These are phyloP conservation scores for Nomada fucata DNA, from an alignment of 2,888 invertebrate species.

Conservation along the genomic window DNA sequence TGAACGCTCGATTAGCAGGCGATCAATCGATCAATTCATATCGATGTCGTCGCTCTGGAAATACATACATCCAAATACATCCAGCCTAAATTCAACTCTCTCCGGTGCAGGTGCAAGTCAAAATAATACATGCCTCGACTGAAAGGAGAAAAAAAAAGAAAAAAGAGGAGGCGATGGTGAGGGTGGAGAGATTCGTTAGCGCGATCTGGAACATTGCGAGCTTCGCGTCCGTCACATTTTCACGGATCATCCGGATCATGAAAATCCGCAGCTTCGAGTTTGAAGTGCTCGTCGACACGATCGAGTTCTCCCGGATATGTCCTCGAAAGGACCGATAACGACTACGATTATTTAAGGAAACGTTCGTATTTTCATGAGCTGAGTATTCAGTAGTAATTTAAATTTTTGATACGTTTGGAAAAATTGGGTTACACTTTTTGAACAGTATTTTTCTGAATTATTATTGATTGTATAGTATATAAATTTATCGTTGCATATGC, in stretches of 20 bases:
- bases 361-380: neutral
- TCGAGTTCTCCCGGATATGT: neutral
- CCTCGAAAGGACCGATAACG: neutral
- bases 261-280: slow-evolving; percentile 52
- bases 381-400: too few species aligned
- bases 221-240: slow-evolving; percentile 48
- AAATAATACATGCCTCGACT: slow-evolving; percentile 32
- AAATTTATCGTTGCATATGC: too few species aligned
- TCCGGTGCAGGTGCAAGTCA: neutral
- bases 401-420: too few species aligned
- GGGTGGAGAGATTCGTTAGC: slow-evolving; percentile 32
- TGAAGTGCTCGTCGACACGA: slow-evolving; percentile 35
- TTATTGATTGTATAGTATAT: too few species aligned
- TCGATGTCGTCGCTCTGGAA: slow-evolving; percentile 28
- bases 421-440: too few species aligned
- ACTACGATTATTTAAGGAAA: slow-evolving; percentile 6
- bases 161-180: neutral
- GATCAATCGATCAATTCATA: slow-evolving; percentile 58
- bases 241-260: slow-evolving; percentile 61
- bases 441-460: too few species aligned
- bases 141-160: neutral
- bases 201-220: slow-evolving; percentile 39
- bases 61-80: slow-evolving; percentile 2
- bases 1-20: slow-evolving; percentile 42
- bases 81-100: slow-evolving; percentile 27